phyloP scores from a whole-genome alignment of 2,888 invertebrate species.

The Villa cingulata region DNA sequence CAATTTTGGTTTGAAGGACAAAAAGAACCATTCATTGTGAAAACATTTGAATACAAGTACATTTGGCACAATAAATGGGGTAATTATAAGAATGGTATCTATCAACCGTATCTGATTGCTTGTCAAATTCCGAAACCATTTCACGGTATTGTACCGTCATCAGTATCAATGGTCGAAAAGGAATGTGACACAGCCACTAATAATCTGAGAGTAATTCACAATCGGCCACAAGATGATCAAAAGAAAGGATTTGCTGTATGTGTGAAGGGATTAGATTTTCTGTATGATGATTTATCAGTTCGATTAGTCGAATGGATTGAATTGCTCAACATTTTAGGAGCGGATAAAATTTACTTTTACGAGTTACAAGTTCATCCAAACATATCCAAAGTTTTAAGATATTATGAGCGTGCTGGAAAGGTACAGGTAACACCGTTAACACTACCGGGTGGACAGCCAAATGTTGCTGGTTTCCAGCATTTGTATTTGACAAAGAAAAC shows the following conservation, averaged over 20 bases:
- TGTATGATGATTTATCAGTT: conserved; percentile 80
- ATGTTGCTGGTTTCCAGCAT: conserved; percentile 76
- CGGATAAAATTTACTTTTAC: conserved; percentile 84
- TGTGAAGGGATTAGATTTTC: conserved; percentile 86
- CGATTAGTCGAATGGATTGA: conserved; percentile 92
- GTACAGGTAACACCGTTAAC: conserved; percentile 68
- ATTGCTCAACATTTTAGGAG: conserved; percentile 69
- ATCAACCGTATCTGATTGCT: conserved; percentile 81
- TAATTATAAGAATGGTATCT: conserved; percentile 79
- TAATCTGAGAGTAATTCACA: conserved; percentile 68
- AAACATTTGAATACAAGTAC: conserved; percentile 80
- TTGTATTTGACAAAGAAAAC: conserved; percentile 81
- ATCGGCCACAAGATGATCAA: conserved; percentile 47
- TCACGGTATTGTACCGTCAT: conserved; percentile 58
- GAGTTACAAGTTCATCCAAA: conserved; percentile 84
- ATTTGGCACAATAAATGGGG: conserved; percentile 93
- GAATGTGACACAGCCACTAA: conserved; percentile 77
- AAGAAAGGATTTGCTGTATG: conserved; percentile 81
- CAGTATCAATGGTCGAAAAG: conserved; percentile 73
- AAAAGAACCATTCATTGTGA: conserved; percentile 65
- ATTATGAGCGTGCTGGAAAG: conserved; percentile 50
- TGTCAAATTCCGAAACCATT: conserved; percentile 72
- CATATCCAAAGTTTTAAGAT: conserved; percentile 60
- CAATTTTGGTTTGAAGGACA: conserved; percentile 82
- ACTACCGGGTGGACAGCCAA: conserved; percentile 80